phyloP scores from a whole-genome alignment of 2,113 vertebrate species.

The Delphinapterus leucas region DNA sequence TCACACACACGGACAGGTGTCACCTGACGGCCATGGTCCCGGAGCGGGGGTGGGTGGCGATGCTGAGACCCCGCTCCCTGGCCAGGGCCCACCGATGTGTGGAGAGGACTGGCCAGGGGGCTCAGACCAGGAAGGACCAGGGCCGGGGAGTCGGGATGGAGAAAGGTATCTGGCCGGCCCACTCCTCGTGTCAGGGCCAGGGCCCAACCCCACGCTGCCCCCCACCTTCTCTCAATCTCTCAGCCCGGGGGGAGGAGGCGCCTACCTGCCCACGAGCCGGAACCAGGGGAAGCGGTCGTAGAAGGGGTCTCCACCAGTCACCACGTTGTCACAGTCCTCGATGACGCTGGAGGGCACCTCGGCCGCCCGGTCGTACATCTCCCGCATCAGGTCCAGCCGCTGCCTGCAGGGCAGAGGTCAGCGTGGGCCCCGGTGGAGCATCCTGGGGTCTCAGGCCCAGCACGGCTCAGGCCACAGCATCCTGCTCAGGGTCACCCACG shows the following conservation, averaged over 20 bases:
- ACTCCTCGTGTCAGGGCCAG: background rate
- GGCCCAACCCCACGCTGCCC: background rate
- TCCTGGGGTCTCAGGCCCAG: no score
- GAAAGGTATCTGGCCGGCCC: background rate
- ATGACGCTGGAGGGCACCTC: conserved; percentile 91
- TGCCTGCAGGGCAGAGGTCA: conserved; percentile 82
- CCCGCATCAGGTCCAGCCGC: conserved; percentile 95
- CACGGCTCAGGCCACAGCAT: no score
- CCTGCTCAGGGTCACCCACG: background rate
- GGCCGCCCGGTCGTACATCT: conserved; percentile 97
- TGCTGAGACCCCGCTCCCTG: background rate
- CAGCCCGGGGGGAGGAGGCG: background rate
- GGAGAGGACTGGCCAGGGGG: background rate
- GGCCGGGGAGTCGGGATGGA: accelerated
- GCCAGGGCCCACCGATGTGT: background rate
- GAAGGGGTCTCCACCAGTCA: conserved; percentile 96
- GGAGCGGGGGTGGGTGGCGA: background rate
- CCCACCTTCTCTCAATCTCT: background rate
- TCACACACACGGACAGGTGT: background rate
- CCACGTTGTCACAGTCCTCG: conserved; percentile 92
- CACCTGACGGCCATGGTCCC: background rate
- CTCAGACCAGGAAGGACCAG: background rate
- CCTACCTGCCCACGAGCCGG: conserved; percentile 98
- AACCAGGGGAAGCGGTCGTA: conserved; percentile 99
- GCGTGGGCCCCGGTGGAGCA: accelerated